Base-by-base conservation (phyloP, 2,113 vertebrate genomes). In the Anolis carolinensis region DNA sequence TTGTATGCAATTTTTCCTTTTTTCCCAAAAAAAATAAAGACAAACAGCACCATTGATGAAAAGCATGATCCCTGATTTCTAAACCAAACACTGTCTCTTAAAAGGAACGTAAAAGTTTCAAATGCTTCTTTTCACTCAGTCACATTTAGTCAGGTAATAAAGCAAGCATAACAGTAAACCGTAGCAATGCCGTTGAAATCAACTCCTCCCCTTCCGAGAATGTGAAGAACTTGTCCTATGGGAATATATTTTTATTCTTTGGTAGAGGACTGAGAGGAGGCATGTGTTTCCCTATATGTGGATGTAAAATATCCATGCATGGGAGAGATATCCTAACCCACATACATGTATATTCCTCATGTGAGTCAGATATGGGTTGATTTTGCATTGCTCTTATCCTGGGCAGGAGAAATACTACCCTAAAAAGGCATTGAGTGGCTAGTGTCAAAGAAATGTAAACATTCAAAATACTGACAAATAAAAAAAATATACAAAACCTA, bases 51-150 rank as follows among this genome's bases (percentile, higher is more conserved):
- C 97, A 95, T 96, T 97, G 96, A 97, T 96, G 96, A 97, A 44
- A 97, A 95, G 95, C 95, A 96, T 95, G 96, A 97, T 97, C 97
- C 97, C 97, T 97, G 97, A 97, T 96, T 97, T 97, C 96, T 96
- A 97, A 97, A 96, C 92, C 95, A 96, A 97, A 97, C 95, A 95
- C 95, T 96, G 95, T 94, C 94, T 94, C 94, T 4, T 16, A 89
- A 92, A 95, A 94, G 13, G 95, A 91, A 88, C 94, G 59, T 89
- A 95, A 68, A 34, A 86, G 90, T 93, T 93, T 44, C 39, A 94
- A 91, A 94, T 94, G 89, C 93, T 90, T 96, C 92, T 89, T 95
- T 92, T 91, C 92, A 94, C 90, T 93, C 93, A 92, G 94, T 96
- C 94, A 92, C 81, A 87, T 94, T 93, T 92, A 89, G 91, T 91